Conservation (phyloP, 1,140 invertebrate species). For the Catajapyx aquilonaris region DNA sequence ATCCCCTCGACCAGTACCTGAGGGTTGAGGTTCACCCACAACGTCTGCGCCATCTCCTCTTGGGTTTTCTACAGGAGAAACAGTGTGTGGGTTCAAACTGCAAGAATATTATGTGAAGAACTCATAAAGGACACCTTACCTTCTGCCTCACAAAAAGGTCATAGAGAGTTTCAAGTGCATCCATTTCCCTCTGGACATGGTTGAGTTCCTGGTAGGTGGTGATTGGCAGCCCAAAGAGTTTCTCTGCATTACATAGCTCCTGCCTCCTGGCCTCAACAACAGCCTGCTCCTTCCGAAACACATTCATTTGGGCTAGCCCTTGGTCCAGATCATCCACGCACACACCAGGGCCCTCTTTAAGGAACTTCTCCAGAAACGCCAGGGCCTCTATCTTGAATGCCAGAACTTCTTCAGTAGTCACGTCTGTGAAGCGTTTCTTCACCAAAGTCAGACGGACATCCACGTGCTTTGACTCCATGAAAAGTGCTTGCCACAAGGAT, state of each 20-base stretch:
- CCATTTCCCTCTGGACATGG: slow-evolving; percentile 45
- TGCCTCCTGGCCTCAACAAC: slow-evolving; percentile 41
- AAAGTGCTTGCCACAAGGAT: slow-evolving; percentile 28
- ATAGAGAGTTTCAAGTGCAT: slow-evolving; percentile 47
- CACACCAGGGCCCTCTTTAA: slow-evolving; percentile 48
- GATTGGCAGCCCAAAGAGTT: slow-evolving; percentile 61
- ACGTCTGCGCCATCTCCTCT: slow-evolving; percentile 57
- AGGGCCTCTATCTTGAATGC: slow-evolving; percentile 40
- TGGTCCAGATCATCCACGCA: slow-evolving; percentile 50
- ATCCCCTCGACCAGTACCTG: slow-evolving; percentile 65
- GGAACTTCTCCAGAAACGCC: slow-evolving; percentile 47
- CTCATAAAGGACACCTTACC: slow-evolving; percentile 15
- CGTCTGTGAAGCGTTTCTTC: slow-evolving; percentile 44
- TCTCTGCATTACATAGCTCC: slow-evolving; percentile 54
- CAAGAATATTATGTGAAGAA: not conserved
- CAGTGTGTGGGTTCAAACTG: slow-evolving; percentile 3
- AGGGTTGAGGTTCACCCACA: slow-evolving; percentile 71
- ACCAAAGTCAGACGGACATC: slow-evolving; percentile 16
- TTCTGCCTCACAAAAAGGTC: slow-evolving; percentile 58
- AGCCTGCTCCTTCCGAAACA: too few relatives aligned
- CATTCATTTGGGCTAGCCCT: slow-evolving; percentile 43
- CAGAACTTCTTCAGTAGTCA: slow-evolving; percentile 46
- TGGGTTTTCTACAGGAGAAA: slow-evolving; percentile 26
- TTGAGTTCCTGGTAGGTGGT: slow-evolving; percentile 57
- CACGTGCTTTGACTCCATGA: slow-evolving; percentile 27